Conservation (phyloP, 2,113 vertebrate genomes). For the Steatornis caripensis region DNA sequence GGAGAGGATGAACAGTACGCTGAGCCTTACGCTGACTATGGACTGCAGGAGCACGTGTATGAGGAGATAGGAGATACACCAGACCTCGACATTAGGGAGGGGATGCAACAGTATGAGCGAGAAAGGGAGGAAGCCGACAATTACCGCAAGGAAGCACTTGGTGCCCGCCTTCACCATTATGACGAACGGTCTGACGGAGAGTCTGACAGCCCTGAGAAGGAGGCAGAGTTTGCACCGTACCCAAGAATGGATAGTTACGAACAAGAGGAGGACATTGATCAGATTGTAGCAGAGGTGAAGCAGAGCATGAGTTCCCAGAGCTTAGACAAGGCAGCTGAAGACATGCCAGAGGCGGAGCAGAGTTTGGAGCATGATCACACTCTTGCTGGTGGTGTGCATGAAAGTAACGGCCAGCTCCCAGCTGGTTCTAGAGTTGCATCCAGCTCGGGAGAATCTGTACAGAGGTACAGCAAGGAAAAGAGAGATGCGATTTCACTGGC, state of each 20-base stretch:
- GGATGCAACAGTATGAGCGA: conserved; percentile 79
- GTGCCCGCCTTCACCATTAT: conserved; percentile 92
- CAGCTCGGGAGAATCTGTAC: conserved; percentile 66
- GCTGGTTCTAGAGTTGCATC: conserved; percentile 42
- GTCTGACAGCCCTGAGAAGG: conserved; percentile 95
- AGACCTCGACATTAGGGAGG: conserved; percentile 69
- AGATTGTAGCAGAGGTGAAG: conserved; percentile 84
- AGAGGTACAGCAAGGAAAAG: conserved; percentile 86
- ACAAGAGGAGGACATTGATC: conserved; percentile 91
- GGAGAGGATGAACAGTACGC: conserved; percentile 85
- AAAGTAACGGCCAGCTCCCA: conserved; percentile 57
- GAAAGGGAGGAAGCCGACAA: conserved; percentile 77
- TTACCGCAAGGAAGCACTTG: conserved; percentile 88
- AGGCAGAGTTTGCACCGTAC: conserved; percentile 93
- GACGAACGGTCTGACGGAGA: conserved; percentile 93
- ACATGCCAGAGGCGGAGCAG: conserved; percentile 81
- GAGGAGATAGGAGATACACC: conserved; percentile 88
- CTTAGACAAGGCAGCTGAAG: conserved; percentile 74
- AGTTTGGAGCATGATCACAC: conserved; percentile 58
- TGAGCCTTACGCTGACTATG: conserved; percentile 88
- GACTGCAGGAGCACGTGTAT: conserved; percentile 91
- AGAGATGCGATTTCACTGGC: conserved; percentile 93
- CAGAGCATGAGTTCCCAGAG: conserved; percentile 88
- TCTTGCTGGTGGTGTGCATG: conserved; percentile 22
- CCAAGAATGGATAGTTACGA: conserved; percentile 91